Evolutionary conservation across 2,113 vertebrate genomes (phyloP), one percentile per base, ranked within the genome.

Genomic region (Muntiacus muntjak): DNA sequence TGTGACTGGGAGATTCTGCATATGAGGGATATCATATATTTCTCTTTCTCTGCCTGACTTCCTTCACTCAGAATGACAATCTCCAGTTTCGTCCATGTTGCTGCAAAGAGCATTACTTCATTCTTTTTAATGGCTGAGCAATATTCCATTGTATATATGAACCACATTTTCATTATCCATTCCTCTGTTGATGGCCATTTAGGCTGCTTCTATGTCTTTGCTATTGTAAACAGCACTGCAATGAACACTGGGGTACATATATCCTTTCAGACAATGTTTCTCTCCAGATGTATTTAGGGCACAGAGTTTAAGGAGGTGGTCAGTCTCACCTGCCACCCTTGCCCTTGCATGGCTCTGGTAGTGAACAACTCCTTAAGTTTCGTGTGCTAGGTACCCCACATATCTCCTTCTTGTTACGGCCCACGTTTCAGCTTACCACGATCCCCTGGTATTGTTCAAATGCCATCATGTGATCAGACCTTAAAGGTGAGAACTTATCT

Each of bases 371-470:
- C 58, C 60, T 47, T 47, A 45, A 26, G 16, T 52, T 50, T 33
- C 12, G 7, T 55, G 28, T 40, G 23, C 23, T 25, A 6, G 1
- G 36, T 26, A 43, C n/a, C 26, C 40, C 23, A 2, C 4, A 1
- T 36, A 2, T 89, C n/a, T 87, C 50, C 30, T 21, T 2, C 1
- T 47, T 13, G 15, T 91, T 62, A 50, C 19, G 12, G 4, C 26
- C 17, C 8, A n/a, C 26, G 13, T 52, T 94, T 76, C 7, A 60
- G 17, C 15, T 92, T 50, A 43, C 43, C 2, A 3, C 12, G 3
- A 13, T 23, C 4, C 12, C 67, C 54, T 36, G 50, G 54, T 74
- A 92, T 62, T 52, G 33, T 84, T 85, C 79, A 85, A 52, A 85
- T 62, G 52, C 23, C 7, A 28, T 13, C 8, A 26, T 19, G 57